Evolutionary conservation across 2,797 vertebrate species (phyloP).

Genomic region (Crocidura indochinensis): DNA sequence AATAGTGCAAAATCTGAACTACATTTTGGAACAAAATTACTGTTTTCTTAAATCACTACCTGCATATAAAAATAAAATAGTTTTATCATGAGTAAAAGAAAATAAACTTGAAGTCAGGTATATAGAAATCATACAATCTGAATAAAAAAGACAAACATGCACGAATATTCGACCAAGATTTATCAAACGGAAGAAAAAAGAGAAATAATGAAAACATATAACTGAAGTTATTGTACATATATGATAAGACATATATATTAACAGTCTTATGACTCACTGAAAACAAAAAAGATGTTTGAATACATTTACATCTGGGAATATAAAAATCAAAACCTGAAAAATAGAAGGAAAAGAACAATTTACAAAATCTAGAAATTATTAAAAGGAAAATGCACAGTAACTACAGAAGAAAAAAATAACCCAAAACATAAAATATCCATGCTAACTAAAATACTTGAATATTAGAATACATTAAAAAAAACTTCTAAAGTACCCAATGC

Average conservation of each 20-base stretch:
- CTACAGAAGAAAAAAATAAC: no score
- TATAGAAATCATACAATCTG: not conserved
- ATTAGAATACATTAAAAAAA: no score
- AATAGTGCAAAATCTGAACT: not conserved
- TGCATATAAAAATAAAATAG: not conserved
- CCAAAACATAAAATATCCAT: no score
- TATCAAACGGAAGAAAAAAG: not conserved
- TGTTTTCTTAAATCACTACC: not conserved
- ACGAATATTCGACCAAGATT: not conserved
- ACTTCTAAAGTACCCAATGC: no score
- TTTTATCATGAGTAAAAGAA: not conserved
- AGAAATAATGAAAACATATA: not conserved
- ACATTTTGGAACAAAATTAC: not conserved
- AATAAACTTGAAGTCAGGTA: not conserved
- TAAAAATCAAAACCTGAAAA: not conserved
- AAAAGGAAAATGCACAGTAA: no score
- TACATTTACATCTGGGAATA: not conserved
- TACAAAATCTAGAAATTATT: no score
- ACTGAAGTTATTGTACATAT: no score
- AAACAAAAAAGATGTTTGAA: conserved; percentile 16
- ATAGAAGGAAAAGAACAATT: no score
- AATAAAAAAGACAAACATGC: not conserved
- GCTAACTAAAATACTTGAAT: no score
- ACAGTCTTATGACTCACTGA: not conserved
- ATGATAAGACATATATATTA: not conserved